Percentiles rank a stretch among this genome's conserved stretches.
Evolutionary conservation across 1,140 invertebrate species (phyloP).

Genomic region (Melipona quadrifasciata): DNA sequence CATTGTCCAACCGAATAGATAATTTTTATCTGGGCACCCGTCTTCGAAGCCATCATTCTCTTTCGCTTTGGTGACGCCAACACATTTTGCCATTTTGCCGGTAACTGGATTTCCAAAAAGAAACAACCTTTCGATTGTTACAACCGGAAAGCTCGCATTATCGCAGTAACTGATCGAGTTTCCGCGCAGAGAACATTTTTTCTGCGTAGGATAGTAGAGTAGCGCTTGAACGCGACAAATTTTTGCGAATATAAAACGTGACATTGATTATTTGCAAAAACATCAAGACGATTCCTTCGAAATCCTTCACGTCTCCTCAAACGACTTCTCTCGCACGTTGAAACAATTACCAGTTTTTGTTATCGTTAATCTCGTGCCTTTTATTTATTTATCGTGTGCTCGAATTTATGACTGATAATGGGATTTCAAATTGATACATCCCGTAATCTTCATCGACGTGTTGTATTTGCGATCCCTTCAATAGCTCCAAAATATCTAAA

Average conservation of each 20-base stretch:
- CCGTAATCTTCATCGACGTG: not conserved
- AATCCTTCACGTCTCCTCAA: not conserved
- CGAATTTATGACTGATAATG: not conserved
- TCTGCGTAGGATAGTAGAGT: not conserved
- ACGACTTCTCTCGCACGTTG: not conserved
- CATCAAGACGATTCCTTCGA: not conserved
- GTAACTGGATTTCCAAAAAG: not conserved
- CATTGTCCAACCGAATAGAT: constrained; percentile 35
- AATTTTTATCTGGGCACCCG: constrained; percentile 43
- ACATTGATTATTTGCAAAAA: not conserved
- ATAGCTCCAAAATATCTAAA: not conserved
- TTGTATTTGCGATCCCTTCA: not conserved
- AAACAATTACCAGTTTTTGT: not conserved
- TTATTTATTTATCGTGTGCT: not conserved
- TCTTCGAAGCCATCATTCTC: constrained; percentile 34
- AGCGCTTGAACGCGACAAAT: not conserved
- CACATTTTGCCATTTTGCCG: constrained; percentile 46
- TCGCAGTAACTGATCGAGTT: not conserved
- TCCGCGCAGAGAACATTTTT: not conserved
- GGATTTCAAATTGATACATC: no score
- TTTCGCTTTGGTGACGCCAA: constrained; percentile 16
- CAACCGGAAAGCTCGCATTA: not conserved
- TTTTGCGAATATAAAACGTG: no score
- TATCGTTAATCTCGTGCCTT: not conserved
- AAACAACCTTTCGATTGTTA: not conserved